Evolutionary conservation across 1,140 invertebrate genomes (phyloP).

Genomic region (Danaus melanippus): DNA sequence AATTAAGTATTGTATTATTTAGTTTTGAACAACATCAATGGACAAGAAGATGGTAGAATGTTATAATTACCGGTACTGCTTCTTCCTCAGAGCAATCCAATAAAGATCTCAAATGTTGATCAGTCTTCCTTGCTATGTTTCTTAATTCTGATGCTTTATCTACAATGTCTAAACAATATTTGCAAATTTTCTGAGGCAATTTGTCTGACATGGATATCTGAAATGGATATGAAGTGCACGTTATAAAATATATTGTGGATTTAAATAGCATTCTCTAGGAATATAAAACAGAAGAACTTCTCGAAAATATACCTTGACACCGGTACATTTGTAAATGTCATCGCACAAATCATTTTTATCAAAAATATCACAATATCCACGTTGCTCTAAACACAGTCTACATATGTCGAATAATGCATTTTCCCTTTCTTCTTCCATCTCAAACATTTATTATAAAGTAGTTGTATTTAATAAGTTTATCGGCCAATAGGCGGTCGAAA

Average conservation of each 20-base stretch:
- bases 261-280: no score
- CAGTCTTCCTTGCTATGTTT: conserved; percentile 28
- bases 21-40: no score
- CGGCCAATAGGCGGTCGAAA: no score
- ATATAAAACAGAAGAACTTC: no score
- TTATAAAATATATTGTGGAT: not conserved
- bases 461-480: no score
- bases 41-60: no score
- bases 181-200: conserved; percentile 43
- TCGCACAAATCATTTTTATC: conserved; percentile 24
- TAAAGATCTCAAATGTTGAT: conserved; percentile 29
- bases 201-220: conserved; percentile 33
- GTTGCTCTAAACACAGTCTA: conserved; percentile 41
- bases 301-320: conserved; percentile 31
- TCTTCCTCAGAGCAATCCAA: conserved; percentile 11
- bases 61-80: conserved; percentile 11
- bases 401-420: conserved; percentile 32
- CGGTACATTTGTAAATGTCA: conserved; percentile 33
- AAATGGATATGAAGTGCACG: conserved; percentile 13
- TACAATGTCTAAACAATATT: conserved; percentile 32
- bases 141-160: conserved; percentile 29
- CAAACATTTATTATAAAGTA: no score
- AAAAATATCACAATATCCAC: conserved; percentile 33
- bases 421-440: conserved; percentile 17
- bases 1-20: no score